Evolutionary conservation across 2,888 invertebrate species (phyloP), one percentile per base, ranked within the genome.

Genomic region (Cyclophora punctaria): DNA sequence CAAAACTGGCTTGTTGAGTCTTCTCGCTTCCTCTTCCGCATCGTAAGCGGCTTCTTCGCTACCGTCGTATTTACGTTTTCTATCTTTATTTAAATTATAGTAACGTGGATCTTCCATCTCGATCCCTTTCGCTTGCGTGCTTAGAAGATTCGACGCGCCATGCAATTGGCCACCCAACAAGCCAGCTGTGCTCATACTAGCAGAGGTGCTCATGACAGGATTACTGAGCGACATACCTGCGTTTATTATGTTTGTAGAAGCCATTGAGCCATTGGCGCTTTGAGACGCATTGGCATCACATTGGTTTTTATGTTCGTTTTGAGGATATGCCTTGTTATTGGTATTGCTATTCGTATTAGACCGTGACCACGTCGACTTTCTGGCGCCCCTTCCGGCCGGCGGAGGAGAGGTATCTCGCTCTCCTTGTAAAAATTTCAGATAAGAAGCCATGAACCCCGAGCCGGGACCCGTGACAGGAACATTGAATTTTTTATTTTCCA

Each of bases 401-500:
- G 95, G 94, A 34, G 95, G 95, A 58, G 95, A 95, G 45, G 93
- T 92, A 63, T 95, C 95, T 45, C 94, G 90, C 75, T 95, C 95
- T 60, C 95, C 95, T 84, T 94, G 93, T 61, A 95, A 84, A 80
- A 96, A 96, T 81, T 95, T 95, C 62, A 95, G 89, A 81, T 95
- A 96, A 82, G 95, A 95, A 74, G 93, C 94, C 95, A 95, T 95
- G 80, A 96, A 96, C 57, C 95, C 94, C 48, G 93, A 91, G 65
- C 92, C 92, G 55, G 92, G 91, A 66, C 90, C 90, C 64, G 88
- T 87, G 57, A 90, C 84, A 56, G 90, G 89, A 69, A 89, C 87
- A 70, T 89, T 90, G 67, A 90, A 83, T 73, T 92, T 92, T 80
- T 91, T 92, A 69, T 44, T 44, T 44, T 91, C 92, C 67, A 90